Evolutionary conservation across 2,888 invertebrate species (phyloP).

Genomic region (Drosophila paranaensis): DNA sequence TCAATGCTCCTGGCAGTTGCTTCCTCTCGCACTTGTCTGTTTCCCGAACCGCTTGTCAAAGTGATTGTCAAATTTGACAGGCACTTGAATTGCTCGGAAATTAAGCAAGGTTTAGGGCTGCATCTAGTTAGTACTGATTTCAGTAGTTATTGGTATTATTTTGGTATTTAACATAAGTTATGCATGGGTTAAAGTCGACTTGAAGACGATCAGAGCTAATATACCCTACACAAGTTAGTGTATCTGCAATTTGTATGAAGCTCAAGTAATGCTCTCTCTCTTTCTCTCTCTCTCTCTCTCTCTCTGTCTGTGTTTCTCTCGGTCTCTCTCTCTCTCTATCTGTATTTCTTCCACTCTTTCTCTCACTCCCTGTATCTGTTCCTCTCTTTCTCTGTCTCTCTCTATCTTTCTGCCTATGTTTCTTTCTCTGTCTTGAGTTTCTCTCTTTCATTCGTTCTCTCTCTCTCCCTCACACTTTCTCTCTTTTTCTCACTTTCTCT

Average conservation of each 20-base stretch:
- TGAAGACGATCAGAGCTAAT: not conserved
- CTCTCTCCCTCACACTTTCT: rapidly evolving
- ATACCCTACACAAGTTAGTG: not conserved
- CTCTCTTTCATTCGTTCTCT: not conserved
- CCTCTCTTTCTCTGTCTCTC: not conserved
- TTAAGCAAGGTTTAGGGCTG: not conserved
- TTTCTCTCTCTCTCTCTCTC: not conserved
- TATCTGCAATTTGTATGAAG: not conserved
- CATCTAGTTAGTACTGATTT: too few relatives aligned
- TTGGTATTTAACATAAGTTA: not conserved
- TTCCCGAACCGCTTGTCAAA: not conserved
- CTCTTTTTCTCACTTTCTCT: not conserved
- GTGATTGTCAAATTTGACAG: not conserved
- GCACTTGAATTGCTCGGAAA: not conserved
- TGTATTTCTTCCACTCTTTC: not conserved
- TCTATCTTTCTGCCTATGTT: not conserved
- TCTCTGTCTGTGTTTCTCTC: not conserved
- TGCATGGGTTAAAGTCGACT: too few relatives aligned
- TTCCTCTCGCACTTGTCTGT: not conserved
- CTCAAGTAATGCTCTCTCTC: not conserved
- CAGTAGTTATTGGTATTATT: too few relatives aligned
- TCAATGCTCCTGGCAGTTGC: not conserved
- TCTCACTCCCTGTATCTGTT: not conserved
- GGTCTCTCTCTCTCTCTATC: not conserved
- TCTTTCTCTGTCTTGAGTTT: not conserved